Base-by-base conservation (phyloP, 1,140 invertebrate genomes). In the Panagrolaimus sp. region DNA sequence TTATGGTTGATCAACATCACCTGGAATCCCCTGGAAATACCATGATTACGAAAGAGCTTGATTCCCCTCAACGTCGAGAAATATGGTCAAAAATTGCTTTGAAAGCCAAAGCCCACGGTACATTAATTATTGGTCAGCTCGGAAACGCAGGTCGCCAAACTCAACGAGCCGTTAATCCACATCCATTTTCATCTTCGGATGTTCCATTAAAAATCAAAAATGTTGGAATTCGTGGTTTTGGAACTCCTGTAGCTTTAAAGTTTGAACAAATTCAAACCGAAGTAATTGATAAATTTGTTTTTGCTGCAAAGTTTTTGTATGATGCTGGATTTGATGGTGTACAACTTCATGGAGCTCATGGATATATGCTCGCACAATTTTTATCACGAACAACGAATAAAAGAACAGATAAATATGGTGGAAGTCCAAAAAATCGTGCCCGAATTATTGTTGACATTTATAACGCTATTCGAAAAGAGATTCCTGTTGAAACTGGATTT, bases 311-410 rank as follows among this genome's bases (percentile, higher is more conserved):
- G 38, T 67, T 47, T 23, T 78, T 69, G 13, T 57, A 78, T 46
- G 66, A 68, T 16, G 75, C 65, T 53, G 73, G 74, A 16, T 79
- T 77, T 25, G 76, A 79, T 65, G 77, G 77, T 13, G 61, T 77
- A 42, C 42, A 78, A 68, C 65, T 82, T n/a, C 78, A 80, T 61
- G 78, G 64, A 27, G 78, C 79, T 31, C 76, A 80, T 53, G 78
- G 78, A 20, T 82, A 82, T 38, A 71, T 80, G 1, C 38, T 80
- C 1, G 64, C 76, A 9, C 70, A 78, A 47, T 80, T 80, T 53
- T 64, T 74, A 11, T 80, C 75, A 5, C 79, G 77, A 31, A 70
- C 72, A 13, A 74, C 73, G 5, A 80, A 80, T 48, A 53, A 65
- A 20, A 45, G 78, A 57, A 80, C 74, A 1, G 78, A 80, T 63